Conservation (phyloP, 2,888 invertebrate species). For the Chymomyza procnemis region DNA sequence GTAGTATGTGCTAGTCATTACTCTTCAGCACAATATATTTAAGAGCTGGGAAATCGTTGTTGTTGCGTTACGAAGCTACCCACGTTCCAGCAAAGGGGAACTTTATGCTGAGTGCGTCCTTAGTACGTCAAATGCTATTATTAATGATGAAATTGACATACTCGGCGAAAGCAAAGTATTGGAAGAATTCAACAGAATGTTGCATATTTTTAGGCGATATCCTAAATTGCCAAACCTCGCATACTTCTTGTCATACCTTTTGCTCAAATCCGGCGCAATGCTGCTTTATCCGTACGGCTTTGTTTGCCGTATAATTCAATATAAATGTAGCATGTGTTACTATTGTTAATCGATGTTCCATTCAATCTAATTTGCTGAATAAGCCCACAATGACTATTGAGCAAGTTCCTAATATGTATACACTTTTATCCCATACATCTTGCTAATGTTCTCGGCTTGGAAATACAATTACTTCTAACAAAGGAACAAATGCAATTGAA, state of each 20-base stretch:
- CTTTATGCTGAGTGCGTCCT: neutral
- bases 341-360: conserved; percentile 45
- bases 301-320: conserved; percentile 43
- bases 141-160: conserved; percentile 70
- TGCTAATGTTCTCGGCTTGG: neutral
- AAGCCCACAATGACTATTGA: no score
- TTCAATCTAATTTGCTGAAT: neutral
- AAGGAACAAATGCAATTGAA: neutral
- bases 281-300: neutral
- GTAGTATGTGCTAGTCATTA: conserved; percentile 40
- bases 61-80: conserved; percentile 25
- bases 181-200: conserved; percentile 17
- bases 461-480: neutral
- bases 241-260: neutral
- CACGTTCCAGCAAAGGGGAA: conserved; percentile 8
- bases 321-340: conserved; percentile 54
- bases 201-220: conserved; percentile 21
- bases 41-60: conserved; percentile 33
- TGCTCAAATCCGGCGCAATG: neutral
- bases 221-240: no score
- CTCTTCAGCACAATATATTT: conserved; percentile 25
- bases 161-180: conserved; percentile 3
- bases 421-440: no score
- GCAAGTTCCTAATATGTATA: no score
- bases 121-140: conserved; percentile 56